A percentile compares a stretch with the other conserved stretches of the same genome.
These are phyloP conservation scores for Desoria tigrina DNA, from an alignment of 2,888 invertebrate genomes.

Conservation along the genomic window DNA sequence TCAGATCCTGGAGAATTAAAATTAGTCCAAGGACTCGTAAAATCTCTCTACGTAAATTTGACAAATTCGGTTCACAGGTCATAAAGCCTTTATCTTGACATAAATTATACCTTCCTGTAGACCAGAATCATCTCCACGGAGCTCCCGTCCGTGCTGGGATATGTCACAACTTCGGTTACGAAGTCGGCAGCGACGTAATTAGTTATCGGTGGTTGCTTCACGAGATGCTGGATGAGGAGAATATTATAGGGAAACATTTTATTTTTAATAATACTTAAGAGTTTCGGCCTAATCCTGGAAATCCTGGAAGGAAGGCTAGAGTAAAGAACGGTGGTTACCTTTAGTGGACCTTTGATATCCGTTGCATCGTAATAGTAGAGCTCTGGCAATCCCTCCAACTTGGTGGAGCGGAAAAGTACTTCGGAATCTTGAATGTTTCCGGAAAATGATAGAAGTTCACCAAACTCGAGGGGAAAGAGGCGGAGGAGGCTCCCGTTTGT, in stretches of 20 bases:
- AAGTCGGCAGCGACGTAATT: constrained; percentile 26
- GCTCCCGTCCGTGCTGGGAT: constrained; percentile 23
- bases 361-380: constrained; percentile 26
- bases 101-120: constrained; percentile 27
- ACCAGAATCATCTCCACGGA: constrained; percentile 39
- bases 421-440: constrained; percentile 82
- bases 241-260: not conserved
- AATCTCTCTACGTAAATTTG: not conserved
- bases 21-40: constrained; percentile 4
- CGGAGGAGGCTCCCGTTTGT: constrained; percentile 70
- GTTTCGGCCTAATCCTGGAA: not conserved
- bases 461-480: constrained; percentile 79
- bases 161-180: constrained; percentile 33
- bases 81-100: no score
- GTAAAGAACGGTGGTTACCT: no score
- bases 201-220: constrained; percentile 22
- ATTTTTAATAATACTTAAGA: not conserved
- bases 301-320: no score
- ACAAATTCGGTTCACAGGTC: no score
- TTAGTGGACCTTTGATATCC: constrained; percentile 27
- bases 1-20: constrained; percentile 26
- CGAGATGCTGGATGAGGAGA: constrained; percentile 24
- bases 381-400: constrained; percentile 38
- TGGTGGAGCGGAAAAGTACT: constrained; percentile 71
- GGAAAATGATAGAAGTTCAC: constrained; percentile 83